Base-by-base conservation (phyloP, 2,888 invertebrate genomes). In the Sarcophaga caerulescens region DNA sequence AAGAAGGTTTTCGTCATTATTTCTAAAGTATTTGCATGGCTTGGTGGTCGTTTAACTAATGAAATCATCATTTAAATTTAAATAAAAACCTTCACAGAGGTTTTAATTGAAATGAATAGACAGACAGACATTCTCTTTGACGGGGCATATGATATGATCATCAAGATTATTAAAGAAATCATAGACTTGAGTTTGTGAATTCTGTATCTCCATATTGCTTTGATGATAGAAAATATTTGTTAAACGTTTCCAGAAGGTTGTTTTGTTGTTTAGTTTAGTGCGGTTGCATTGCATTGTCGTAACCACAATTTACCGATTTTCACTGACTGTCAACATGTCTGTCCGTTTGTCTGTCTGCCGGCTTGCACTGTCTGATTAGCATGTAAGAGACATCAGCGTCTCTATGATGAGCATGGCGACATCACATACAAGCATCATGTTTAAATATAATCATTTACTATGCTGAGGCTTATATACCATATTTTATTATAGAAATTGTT, bases 291-390 rank as follows among this genome's bases (percentile, higher is more conserved):
- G 45, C 45, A 35, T 35, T 19, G 52, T 52, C 47, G 44, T 74
- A 82, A 75, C 82, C 85, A 74, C 82, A 82, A 75, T 63, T 65
- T 79, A 79, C 14, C 19, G 70, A 52, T 84, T 84, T 71, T 77
- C 66, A n/a, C 45, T 74, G 2, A 35, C 35, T 35, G 35, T 35
- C 35, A 35, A 35, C 35, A 35, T 6, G n/a, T 44, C 25, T 57
- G 57, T 63, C 47, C 4, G 65, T 70, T 52, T 82, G 60, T 57
- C 8, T 35, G 35, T 35, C 35, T 35, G 35, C 25, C 25, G 25
- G 25, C 25, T 35, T 35, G 35, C 35, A 8, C 35, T 35, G 35
- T 35, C 35, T 35, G 10, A 10, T 35, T 35, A 75, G 70, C 35
- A 35, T 35, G 35, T 35, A 35, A 8, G 8, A 35, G 35, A 35